phyloP scores from a whole-genome alignment of 2,113 vertebrate species.

The Forbesichthys papilliferus region DNA sequence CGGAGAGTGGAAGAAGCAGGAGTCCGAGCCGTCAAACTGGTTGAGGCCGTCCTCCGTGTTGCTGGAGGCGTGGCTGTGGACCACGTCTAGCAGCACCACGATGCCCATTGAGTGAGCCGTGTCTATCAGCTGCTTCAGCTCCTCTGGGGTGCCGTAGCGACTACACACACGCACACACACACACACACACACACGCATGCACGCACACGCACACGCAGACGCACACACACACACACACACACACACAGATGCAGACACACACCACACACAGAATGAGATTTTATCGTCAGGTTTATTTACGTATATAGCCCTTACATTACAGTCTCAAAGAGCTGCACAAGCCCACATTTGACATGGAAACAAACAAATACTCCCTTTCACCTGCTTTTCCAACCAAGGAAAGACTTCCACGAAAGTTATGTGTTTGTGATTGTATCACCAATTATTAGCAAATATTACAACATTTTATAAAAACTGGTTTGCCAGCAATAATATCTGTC shows the following conservation, averaged over 20 bases:
- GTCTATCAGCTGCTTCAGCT: constrained; percentile 92
- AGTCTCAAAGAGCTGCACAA: too few species aligned
- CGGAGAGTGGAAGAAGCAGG: constrained; percentile 92
- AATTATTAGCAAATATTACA: too few species aligned
- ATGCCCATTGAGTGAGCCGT: constrained; percentile 94
- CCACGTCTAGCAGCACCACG: constrained; percentile 89
- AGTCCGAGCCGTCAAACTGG: constrained; percentile 90
- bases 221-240: not conserved
- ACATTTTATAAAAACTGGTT: too few species aligned
- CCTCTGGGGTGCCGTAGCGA: constrained; percentile 92
- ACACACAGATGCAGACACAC: constrained; percentile 7
- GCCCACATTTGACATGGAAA: too few species aligned
- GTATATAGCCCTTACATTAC: too few species aligned
- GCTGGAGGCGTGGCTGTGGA: constrained; percentile 95
- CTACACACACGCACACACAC: constrained; percentile 57
- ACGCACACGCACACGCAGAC: not conserved
- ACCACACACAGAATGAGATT: too few species aligned
- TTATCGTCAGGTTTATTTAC: too few species aligned
- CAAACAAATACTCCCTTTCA: too few species aligned
- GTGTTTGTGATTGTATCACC: too few species aligned
- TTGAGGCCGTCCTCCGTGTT: constrained; percentile 96
- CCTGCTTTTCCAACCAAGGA: too few species aligned
- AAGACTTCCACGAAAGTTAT: too few species aligned
- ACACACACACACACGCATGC: constrained; percentile 4
- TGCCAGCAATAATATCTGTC: not conserved